phyloP scores from a whole-genome alignment of 2,888 invertebrate species.

The Stenoptilia bipunctidactyla region DNA sequence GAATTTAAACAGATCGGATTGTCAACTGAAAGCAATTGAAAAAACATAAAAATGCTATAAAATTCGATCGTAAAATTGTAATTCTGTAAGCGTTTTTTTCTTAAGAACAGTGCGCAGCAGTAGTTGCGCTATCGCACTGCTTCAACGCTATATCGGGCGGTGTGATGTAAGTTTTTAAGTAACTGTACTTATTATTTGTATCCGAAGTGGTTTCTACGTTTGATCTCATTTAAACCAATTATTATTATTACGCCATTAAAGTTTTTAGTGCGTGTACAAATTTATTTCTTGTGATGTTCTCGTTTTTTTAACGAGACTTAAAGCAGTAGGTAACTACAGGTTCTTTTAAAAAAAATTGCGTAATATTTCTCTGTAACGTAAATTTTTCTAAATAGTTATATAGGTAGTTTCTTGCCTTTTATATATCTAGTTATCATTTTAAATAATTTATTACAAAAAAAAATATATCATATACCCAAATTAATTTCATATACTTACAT shows the following conservation, averaged over 20 bases:
- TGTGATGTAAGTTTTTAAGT: background rate
- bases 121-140: background rate
- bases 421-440: too few relatives aligned
- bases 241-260: constrained; percentile 12
- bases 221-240: constrained; percentile 22
- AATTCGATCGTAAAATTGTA: constrained; percentile 59
- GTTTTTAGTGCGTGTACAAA: constrained; percentile 3
- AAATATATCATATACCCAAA: too few relatives aligned
- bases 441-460: too few relatives aligned
- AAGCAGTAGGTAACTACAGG: too few relatives aligned
- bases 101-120: constrained; percentile 1
- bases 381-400: too few relatives aligned
- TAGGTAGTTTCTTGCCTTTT: too few relatives aligned
- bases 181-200: background rate
- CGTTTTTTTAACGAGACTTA: too few relatives aligned
- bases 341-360: too few relatives aligned
- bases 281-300: too few relatives aligned
- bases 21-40: constrained; percentile 58
- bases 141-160: background rate
- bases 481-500: too few relatives aligned
- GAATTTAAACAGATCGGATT: constrained; percentile 56
- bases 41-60: constrained; percentile 62
- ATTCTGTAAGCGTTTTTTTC: constrained; percentile 29
- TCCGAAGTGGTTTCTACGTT: constrained; percentile 22
- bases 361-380: too few relatives aligned